These are phyloP conservation scores for Alosa alosa DNA, from an alignment of 2,113 vertebrate species.

Conservation along the genomic window DNA sequence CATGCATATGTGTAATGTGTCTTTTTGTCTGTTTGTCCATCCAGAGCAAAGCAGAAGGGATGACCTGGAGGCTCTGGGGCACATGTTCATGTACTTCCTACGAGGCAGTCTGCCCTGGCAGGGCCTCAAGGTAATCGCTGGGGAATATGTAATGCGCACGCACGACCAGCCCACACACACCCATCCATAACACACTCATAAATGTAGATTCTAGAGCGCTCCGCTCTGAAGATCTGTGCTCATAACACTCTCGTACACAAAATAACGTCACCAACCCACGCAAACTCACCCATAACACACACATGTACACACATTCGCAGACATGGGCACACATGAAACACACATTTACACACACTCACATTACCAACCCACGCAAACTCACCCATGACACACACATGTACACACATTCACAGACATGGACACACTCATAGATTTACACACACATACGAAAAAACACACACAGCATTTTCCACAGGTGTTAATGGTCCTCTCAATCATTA, in stretches of 20 bases:
- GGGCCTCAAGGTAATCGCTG: conserved; percentile 84
- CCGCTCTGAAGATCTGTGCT: too few relatives aligned
- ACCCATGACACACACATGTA: not conserved
- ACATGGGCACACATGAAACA: not conserved
- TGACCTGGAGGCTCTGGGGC: conserved; percentile 92
- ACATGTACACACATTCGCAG: not conserved
- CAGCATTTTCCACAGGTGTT: not conserved
- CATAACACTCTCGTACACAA: not conserved
- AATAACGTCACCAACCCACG: not conserved
- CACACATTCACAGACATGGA: not conserved
- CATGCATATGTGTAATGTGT: not conserved
- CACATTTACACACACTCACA: not conserved
- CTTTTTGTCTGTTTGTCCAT: conserved; percentile 23
- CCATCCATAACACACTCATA: not conserved
- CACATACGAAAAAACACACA: not conserved
- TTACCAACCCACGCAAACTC: too few relatives aligned
- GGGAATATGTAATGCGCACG: not conserved
- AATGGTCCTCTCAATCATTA: not conserved
- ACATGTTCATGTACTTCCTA: conserved; percentile 99
- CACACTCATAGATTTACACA: not conserved
- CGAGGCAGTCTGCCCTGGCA: conserved; percentile 97
- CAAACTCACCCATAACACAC: not conserved
- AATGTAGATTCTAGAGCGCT: too few relatives aligned
- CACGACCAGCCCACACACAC: not conserved
- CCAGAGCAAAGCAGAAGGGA: conserved; percentile 97